A percentile compares a stretch with the other conserved stretches of the same genome.
phyloP scores from a whole-genome alignment of 2,888 invertebrate genomes.

The Fissipunctia ypsillon region DNA sequence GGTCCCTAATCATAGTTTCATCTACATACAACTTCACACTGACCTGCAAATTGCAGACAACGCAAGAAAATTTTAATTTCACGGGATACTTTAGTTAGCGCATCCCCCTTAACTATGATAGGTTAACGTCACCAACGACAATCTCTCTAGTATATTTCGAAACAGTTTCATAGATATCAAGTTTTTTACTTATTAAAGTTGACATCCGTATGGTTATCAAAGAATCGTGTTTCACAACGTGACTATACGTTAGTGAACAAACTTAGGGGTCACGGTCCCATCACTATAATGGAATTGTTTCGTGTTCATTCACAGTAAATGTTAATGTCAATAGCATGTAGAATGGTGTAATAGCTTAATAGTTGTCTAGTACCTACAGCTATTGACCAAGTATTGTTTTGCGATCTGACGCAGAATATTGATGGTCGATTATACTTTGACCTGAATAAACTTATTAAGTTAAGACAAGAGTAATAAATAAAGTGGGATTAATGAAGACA shows the following conservation, averaged over 20 bases:
- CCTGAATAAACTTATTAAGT: not conserved
- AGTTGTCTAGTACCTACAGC: not conserved
- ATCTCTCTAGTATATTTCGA: slow-evolving; percentile 13
- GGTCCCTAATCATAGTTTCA: not conserved
- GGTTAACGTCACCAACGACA: not conserved
- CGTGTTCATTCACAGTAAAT: slow-evolving; percentile 33
- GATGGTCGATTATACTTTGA: slow-evolving; percentile 18
- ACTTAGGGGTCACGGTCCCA: slow-evolving; percentile 46
- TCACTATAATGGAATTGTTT: slow-evolving; percentile 57
- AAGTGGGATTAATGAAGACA: not conserved
- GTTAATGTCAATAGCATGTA: not conserved
- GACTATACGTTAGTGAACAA: slow-evolving; percentile 19
- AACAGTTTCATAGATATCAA: slow-evolving; percentile 21
- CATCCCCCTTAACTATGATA: not conserved
- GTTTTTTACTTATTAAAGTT: slow-evolving; percentile 19
- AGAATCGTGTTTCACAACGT: slow-evolving; percentile 39
- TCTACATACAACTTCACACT: too few relatives aligned
- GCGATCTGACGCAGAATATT: not conserved
- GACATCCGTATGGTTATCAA: slow-evolving; percentile 50
- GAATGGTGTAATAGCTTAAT: slow-evolving; percentile 1
- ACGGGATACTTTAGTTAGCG: too few relatives aligned
- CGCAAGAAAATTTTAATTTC: not conserved
- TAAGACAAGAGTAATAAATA: slow-evolving; percentile 1
- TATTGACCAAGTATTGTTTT: slow-evolving; percentile 2
- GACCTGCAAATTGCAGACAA: not conserved